Base-by-base conservation (phyloP, 2,113 vertebrate species). In the Euleptes europaea region DNA sequence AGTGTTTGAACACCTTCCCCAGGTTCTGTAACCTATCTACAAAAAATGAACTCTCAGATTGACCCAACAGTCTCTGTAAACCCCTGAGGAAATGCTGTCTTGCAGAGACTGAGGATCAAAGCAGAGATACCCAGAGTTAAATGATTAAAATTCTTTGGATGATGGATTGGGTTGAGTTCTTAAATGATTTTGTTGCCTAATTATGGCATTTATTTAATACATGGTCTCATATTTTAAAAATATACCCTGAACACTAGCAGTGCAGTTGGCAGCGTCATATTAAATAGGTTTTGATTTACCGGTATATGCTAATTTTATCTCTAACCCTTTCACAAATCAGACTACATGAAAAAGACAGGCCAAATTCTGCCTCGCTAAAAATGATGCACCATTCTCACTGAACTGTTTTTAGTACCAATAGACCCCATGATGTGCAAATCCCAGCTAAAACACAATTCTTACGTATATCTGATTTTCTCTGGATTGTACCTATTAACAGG, bases 261-360 rank as follows among this genome's bases (percentile, higher is more conserved):
- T 84, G 82, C 84, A 86, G 88, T 91, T 87, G 83, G 78, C 88
- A 91, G 11, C 86, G 89, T 82, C 85, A 86, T 82, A 88, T 91
- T 94, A 94, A 95, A 91, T 93, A 92, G 89, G 83, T 88, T 70
- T 92, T 80, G 84, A 96, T 88, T 92, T 95, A n/a, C n/a, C n/a
- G n/a, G n/a, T n/a, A 91, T 82, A 91, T 95, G 91, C 84, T 91
- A 91, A 91, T 94, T 94, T 94, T 95, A 94, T 85, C 84, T 95
- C 91, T 90, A 78, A 35, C 49, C 42, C 11, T 26, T 57, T 35
- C 8, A 14, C 65, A 77, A 91, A 94, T 93, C 90, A 88, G 89
- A 91, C 86, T 93, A 92, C 92, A 88, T 88, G 92, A 88, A 93
- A 79, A 73, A 57, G 60, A 28, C 23, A 63, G 72, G 9, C 21